These are phyloP conservation scores for Drosophila hamatofila DNA, from an alignment of 2,888 invertebrate species.

Conservation along the genomic window DNA sequence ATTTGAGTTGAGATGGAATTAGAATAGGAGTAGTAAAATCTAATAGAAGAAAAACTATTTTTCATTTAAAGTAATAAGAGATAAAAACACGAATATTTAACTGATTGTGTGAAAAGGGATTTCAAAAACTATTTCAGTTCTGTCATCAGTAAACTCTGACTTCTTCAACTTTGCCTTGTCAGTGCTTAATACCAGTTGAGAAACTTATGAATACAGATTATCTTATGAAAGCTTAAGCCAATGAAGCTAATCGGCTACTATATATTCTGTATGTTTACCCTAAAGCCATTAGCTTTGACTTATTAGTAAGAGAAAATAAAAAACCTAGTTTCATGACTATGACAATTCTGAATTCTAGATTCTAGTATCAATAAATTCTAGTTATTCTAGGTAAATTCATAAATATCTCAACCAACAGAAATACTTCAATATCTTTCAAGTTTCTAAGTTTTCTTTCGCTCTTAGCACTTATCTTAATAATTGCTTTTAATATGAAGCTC, in stretches of 20 bases:
- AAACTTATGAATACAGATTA: not conserved
- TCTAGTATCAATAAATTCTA: not conserved
- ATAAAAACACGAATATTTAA: not conserved
- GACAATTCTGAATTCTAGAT: not conserved
- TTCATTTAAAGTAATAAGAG: not conserved
- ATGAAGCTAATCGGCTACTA: not conserved
- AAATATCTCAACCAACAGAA: not conserved
- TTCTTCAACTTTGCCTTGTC: no score
- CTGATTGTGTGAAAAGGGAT: not conserved
- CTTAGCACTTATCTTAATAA: not conserved
- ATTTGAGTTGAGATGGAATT: not conserved
- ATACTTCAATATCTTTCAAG: not conserved
- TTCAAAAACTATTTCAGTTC: not conserved
- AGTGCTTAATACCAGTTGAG: not conserved
- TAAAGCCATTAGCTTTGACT: not conserved
- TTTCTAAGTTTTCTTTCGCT: not conserved
- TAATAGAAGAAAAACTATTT: not conserved
- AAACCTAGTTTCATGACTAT: not conserved
- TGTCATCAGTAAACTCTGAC: not conserved
- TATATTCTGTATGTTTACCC: not conserved
- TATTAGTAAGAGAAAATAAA: not conserved
- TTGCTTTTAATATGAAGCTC: not conserved
- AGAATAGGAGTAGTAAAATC: not conserved
- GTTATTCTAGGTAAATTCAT: no score
- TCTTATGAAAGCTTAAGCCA: no score